Base-by-base conservation (phyloP, 64 coral and sea anemone species). In the Porites lutea region DNA sequence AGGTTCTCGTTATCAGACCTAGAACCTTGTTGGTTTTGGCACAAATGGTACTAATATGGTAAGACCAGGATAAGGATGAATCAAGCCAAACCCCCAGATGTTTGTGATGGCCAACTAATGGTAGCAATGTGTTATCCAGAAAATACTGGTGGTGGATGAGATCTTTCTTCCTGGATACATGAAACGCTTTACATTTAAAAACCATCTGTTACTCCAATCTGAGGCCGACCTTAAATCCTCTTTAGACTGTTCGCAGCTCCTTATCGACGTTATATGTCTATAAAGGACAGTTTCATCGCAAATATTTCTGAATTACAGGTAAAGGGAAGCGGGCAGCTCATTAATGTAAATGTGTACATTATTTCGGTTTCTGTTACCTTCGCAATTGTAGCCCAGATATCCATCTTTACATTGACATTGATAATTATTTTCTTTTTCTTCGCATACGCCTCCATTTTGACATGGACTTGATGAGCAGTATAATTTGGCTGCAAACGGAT, bases 371-470 rank as follows among this genome's bases (percentile, higher is more conserved):
- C 3, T 61, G 3, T 65, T 87, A 98, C 96, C 96, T 92, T 98
- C 96, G 71, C 96, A 98, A 74, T 98, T 95, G 89, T 95, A 95
- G 16, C 96, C 96, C 44, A 92, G 71, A 89, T 78, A 98, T 74
- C 96, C 96, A 18, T 77, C 92, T 8, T 87, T 86, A 48, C 96
- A 98, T 16, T 87, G 76, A 44, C 96, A 95, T 47, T 90, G 89
- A 78, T 98, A 98, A 65, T 98, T 95, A 58, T 94, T 95, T 70
- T 69, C 63, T 37, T 87, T 95, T 67, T 95, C 96, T 53, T 95
- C 89, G 46, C 96, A 98, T 3, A 20, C 74, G 0, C 96, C 96
- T 15, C 89, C 92, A 79, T 92, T 86, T 78, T 95, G 55, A 74
- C 96, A 98, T 22, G 96, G 96, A 66, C 70, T 90, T 12, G 96